These are phyloP conservation scores for Odontocerum albicorne DNA, from an alignment of 2,888 invertebrate genomes.

Conservation along the genomic window DNA sequence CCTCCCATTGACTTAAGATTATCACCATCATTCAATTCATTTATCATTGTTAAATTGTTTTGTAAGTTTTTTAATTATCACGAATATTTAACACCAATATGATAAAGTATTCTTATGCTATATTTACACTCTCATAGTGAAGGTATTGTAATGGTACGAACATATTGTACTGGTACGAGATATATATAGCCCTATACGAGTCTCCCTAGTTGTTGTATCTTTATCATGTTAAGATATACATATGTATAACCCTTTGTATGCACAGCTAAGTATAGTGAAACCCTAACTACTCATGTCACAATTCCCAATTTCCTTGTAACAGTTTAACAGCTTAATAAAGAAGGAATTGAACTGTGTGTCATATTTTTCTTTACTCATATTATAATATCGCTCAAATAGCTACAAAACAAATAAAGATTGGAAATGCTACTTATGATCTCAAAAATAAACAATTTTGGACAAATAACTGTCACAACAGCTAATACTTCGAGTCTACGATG, in stretches of 20 bases:
- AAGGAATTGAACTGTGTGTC: conserved; percentile 16
- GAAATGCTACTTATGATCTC: no score
- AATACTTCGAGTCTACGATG: no score
- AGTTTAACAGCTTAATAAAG: conserved; percentile 11
- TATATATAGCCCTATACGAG: conserved; percentile 22
- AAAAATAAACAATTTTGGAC: no score
- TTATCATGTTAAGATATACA: conserved; percentile 15
- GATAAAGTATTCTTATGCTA: conserved; percentile 36
- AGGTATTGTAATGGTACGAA: conserved; percentile 23
- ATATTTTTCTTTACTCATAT: background rate
- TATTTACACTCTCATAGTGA: conserved; percentile 33
- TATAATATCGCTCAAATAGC: no score
- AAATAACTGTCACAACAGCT: no score
- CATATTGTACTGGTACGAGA: no score
- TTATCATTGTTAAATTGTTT: conserved; percentile 19
- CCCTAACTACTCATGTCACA: conserved; percentile 10
- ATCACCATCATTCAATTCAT: conserved; percentile 21
- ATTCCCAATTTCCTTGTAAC: conserved; percentile 15
- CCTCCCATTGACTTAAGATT: conserved; percentile 1
- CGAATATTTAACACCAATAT: conserved; percentile 36
- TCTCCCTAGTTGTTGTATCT: conserved; percentile 27
- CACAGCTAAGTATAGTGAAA: conserved; percentile 16
- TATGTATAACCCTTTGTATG: conserved; percentile 23
- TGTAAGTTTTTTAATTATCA: conserved; percentile 29
- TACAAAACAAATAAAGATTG: no score